These are phyloP conservation scores for Theristicus caerulescens DNA, from an alignment of 2,113 vertebrate species.

Conservation along the genomic window DNA sequence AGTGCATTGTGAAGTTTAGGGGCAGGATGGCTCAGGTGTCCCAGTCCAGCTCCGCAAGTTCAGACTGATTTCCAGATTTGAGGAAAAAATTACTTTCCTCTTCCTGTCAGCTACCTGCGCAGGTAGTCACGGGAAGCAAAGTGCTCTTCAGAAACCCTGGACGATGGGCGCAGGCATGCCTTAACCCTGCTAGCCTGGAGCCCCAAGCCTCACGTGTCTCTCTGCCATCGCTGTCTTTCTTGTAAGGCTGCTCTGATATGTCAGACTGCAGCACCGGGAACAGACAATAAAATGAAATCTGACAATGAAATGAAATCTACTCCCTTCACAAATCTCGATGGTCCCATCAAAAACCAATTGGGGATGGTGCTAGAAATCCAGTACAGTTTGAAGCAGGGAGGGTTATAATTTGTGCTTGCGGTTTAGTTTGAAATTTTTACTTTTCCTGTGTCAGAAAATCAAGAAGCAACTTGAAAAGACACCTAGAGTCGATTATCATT, in stretches of 20 bases:
- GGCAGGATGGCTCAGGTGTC: neutral
- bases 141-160: neutral
- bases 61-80: neutral
- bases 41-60: neutral
- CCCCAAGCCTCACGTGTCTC: too few relatives aligned
- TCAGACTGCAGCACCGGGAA: neutral
- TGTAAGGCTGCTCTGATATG: neutral
- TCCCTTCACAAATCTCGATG: neutral
- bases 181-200: neutral
- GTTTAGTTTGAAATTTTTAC: neutral
- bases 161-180: neutral
- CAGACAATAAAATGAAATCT: neutral
- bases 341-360: neutral
- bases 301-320: rapidly evolving
- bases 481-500: neutral
- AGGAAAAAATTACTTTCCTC: neutral
- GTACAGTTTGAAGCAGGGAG: rapidly evolving
- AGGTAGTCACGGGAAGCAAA: neutral
- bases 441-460: neutral
- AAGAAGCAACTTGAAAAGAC: neutral
- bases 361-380: neutral
- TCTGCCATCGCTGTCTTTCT: neutral
- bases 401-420: neutral
- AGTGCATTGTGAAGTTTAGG: neutral
- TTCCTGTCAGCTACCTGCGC: neutral